Base-by-base conservation (phyloP, 2,888 invertebrate species). In the Hydriomena furcata region DNA sequence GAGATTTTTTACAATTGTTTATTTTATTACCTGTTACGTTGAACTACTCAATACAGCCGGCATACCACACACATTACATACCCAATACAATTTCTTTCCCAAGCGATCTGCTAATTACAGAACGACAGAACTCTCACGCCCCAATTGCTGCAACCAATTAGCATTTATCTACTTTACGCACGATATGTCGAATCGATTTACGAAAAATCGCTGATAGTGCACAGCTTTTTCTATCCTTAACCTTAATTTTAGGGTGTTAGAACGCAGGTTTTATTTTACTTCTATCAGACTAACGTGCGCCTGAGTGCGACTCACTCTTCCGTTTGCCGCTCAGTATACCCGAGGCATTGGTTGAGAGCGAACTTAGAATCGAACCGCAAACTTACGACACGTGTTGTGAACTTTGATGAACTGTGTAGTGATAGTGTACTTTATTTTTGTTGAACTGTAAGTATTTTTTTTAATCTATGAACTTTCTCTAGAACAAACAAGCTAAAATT, bases 181-280 rank as follows among this genome's bases (percentile, higher is more conserved):
- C 63, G 58, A 60, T 63, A 70, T 71, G 63, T 63, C 73, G 65
- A 76, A 82, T 81, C 70, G 68, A 74, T 78, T 73, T 73, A 71
- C 66, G 65, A 66, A 76, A 82, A 80, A 74, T 65, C 55, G 40
- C 49, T 46, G 45, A 45, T 52, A 52, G 59, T 68, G 68, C 57
- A 67, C 68, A 71, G 69, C 62, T 68, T 76, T 77, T 79, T 68
- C 65, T 80, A 86, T 88, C 86, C 85, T 88, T 88, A 82, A 87
- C 88, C 86, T 88, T 86, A 84, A 82, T 86, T 82, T 72, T 76
- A 75, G 72, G 80, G 80, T 77, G 76, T 77, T 76, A 77, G 80
- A 77, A 72, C 73, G 68, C 76, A 76, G 73, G 73, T 75, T 82
- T 79, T 65, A 72, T 73, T 79, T 74, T 65, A 72, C 73, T 79